These are phyloP conservation scores for Melinaea menophilus DNA, from an alignment of 2,888 invertebrate genomes.

Conservation along the genomic window DNA sequence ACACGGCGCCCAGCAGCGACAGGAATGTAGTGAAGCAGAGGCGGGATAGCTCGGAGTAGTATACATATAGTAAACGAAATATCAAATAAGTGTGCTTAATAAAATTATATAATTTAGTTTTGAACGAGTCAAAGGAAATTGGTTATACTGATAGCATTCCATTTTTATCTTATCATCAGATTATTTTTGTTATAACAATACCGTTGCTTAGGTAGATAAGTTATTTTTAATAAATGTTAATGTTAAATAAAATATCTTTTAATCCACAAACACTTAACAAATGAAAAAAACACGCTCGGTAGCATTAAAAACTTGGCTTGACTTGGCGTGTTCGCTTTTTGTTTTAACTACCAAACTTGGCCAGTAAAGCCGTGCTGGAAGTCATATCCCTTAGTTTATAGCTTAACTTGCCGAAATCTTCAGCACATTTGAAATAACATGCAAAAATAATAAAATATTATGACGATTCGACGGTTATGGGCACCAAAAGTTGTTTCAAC, in stretches of 20 bases:
- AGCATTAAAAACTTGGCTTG: too few relatives aligned
- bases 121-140: too few relatives aligned
- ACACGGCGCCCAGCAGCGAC: slow-evolving; percentile 43
- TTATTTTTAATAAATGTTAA: slow-evolving; percentile 1
- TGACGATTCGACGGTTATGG: too few relatives aligned
- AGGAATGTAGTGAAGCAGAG: slow-evolving; percentile 43
- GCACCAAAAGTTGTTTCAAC: too few relatives aligned
- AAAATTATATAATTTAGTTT: too few relatives aligned
- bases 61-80: background rate
- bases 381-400: background rate
- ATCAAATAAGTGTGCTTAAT: background rate
- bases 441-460: too few relatives aligned
- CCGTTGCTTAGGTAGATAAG: background rate
- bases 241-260: background rate
- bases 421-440: background rate
- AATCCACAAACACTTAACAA: background rate
- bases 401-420: background rate
- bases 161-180: background rate
- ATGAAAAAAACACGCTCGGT: background rate
- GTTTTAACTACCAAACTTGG: background rate
- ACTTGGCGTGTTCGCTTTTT: too few relatives aligned
- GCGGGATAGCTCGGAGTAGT: slow-evolving; percentile 45
- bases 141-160: background rate
- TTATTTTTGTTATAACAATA: background rate
- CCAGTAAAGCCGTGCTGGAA: background rate